A percentile compares a stretch with the other conserved stretches of the same genome.
phyloP scores from a whole-genome alignment of 2,113 vertebrate species.

The Trogon surrucura region DNA sequence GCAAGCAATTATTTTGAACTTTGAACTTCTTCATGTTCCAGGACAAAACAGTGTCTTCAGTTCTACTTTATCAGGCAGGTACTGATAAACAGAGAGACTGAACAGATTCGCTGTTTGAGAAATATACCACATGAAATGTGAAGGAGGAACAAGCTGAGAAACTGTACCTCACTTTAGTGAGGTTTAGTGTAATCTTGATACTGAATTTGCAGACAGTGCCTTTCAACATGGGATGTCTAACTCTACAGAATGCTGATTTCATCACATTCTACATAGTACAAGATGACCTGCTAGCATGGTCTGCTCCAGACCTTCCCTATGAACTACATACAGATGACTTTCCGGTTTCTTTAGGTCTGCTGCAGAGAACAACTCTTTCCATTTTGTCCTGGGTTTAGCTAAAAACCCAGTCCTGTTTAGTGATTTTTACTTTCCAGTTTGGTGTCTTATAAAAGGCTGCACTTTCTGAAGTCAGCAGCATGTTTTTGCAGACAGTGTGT shows the following conservation, averaged over 20 bases:
- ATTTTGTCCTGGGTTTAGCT: too few relatives aligned
- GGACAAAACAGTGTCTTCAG: not conserved
- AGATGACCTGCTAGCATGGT: not conserved
- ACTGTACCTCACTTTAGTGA: not conserved
- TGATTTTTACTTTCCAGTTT: too few relatives aligned
- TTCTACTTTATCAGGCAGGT: constrained; percentile 26
- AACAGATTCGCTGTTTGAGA: not conserved
- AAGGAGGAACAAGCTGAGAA: constrained; percentile 11
- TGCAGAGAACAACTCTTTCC: not conserved
- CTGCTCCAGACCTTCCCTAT: not conserved
- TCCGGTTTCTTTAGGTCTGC: not conserved
- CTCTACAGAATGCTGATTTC: not conserved
- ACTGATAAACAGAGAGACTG: not conserved
- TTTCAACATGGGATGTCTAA: not conserved
- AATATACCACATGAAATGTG: not conserved
- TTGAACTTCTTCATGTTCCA: constrained; percentile 3
- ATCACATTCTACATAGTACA: not conserved
- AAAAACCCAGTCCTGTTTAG: too few relatives aligned
- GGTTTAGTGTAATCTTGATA: not conserved
- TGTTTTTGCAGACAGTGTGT: too few relatives aligned
- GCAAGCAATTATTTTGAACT: constrained; percentile 52
- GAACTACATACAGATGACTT: not conserved
- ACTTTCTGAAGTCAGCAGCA: too few relatives aligned
- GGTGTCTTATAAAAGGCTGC: too few relatives aligned
- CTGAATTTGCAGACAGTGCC: not conserved